Evolutionary conservation across 64 coral and sea anemone species (phyloP).

Genomic region (Actinia tenebrosa): DNA sequence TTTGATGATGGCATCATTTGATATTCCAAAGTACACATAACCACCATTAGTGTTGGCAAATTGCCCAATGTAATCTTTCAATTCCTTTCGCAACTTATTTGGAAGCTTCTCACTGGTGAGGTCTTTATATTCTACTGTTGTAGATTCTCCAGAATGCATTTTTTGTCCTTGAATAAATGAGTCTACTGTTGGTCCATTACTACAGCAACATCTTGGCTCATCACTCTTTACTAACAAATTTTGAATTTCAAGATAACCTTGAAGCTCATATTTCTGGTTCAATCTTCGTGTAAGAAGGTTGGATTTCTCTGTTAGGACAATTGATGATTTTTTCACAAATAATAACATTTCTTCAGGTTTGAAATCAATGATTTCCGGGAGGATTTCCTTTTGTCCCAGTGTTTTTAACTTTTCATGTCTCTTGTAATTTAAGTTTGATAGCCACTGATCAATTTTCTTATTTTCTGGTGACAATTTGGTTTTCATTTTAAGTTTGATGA

Average conservation of each 20-base stretch:
- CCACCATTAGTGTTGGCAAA: conserved; percentile 6
- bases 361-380: background rate
- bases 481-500: background rate
- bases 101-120: background rate
- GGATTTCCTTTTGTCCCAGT: background rate
- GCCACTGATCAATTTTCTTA: background rate
- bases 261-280: background rate
- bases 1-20: background rate
- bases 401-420: background rate
- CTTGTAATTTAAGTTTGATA: background rate
- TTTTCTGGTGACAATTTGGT: background rate
- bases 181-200: background rate
- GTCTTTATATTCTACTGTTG: background rate
- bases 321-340: background rate
- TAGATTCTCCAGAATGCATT: background rate
- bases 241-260: background rate
- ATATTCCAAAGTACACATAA: background rate
- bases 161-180: background rate
- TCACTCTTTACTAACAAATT: background rate
- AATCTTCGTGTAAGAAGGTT: background rate
- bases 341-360: background rate
- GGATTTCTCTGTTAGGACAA: background rate
- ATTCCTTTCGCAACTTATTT: background rate
- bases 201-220: background rate
- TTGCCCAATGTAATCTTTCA: background rate